Evolutionary conservation across 1,140 invertebrate species (phyloP), one percentile per base, ranked within the genome.

Genomic region (Camponotus pennsylvanicus): DNA sequence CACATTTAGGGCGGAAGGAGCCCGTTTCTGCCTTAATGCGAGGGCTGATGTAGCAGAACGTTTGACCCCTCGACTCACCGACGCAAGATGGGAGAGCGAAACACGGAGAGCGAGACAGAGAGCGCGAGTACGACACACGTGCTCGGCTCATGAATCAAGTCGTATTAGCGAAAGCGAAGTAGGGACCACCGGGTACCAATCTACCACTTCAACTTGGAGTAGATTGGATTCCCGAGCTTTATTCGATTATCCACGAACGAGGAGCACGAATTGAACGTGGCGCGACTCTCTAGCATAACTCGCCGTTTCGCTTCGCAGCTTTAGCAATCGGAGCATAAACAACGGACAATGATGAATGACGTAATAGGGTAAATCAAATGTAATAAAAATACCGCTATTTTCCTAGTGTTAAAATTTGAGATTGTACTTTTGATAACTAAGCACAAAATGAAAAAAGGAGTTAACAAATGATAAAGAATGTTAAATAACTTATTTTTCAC

Each of bases 81-180:
- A 32, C 79, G 78, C 73, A 75, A 80, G 78, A 70, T 55, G 73
- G 57, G 75, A 45, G 71, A 78, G 37, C 21, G 66, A 57, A 67
- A 71, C 73, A 42, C 55, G 69, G 8, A 85, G 34, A 67, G 71
- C 52, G 57, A 61, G 64, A 45, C 45, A 52, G 45, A 85, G 75
- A 67, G 73, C 69, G 86, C 55, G 80, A 79, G 83, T 76, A 67
- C 63, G 67, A 89, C 90, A 92, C 92, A 93, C 92, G 92, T 90
- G 94, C 89, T 92, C 57, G 88, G 92, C 94, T 94, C 95, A 95
- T 95, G 95, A 95, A 95, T 95, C 95, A 95, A 95, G 93, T 95
- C 93, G 93, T 89, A 95, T 95, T 95, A 95, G 89, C 71, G 89
- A 91, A 89, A 85, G 82, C 71, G 78, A 88, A 73, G 86, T 57